Evolutionary conservation across 2,797 vertebrate genomes (phyloP).

Genomic region (Paedocypris micromegethes): DNA sequence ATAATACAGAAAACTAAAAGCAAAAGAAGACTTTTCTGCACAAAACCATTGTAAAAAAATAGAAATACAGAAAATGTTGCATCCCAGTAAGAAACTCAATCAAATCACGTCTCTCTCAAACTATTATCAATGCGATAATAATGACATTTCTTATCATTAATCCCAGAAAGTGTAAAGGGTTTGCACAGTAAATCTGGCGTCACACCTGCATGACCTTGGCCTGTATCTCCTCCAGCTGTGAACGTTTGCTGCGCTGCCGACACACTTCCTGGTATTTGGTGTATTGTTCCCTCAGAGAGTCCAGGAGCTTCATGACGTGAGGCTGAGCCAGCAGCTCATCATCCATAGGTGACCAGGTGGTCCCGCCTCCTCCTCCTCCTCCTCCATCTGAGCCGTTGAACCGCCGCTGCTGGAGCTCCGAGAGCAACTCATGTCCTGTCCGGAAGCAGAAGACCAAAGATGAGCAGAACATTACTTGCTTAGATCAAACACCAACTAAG

Average conservation of each 20-base stretch:
- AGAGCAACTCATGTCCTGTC: conserved; percentile 89
- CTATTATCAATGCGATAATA: too few species aligned
- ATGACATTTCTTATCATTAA: too few species aligned
- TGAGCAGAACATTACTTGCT: background rate
- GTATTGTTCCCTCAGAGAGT: conserved; percentile 92
- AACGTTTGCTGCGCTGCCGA: conserved; percentile 88
- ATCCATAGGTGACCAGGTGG: conserved; percentile 95
- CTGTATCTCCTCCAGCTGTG: conserved; percentile 92
- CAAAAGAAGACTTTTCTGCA: too few species aligned
- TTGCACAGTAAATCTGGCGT: too few species aligned
- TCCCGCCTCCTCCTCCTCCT: conserved; percentile 61
- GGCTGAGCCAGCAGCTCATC: conserved; percentile 95
- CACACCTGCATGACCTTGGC: conserved; percentile 96
- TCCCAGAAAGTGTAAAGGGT: too few species aligned
- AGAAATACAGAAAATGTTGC: too few species aligned
- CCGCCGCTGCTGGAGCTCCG: conserved; percentile 91
- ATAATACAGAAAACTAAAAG: too few species aligned
- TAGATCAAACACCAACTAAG: too few species aligned
- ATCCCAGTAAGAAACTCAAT: too few species aligned
- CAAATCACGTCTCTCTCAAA: too few species aligned
- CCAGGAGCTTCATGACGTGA: conserved; percentile 94
- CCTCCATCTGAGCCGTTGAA: conserved; percentile 92
- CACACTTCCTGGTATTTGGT: conserved; percentile 95
- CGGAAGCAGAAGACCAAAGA: background rate
- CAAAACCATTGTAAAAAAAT: too few species aligned